Conservation (phyloP, 2,113 vertebrate genomes). For the Nestor notabilis region DNA sequence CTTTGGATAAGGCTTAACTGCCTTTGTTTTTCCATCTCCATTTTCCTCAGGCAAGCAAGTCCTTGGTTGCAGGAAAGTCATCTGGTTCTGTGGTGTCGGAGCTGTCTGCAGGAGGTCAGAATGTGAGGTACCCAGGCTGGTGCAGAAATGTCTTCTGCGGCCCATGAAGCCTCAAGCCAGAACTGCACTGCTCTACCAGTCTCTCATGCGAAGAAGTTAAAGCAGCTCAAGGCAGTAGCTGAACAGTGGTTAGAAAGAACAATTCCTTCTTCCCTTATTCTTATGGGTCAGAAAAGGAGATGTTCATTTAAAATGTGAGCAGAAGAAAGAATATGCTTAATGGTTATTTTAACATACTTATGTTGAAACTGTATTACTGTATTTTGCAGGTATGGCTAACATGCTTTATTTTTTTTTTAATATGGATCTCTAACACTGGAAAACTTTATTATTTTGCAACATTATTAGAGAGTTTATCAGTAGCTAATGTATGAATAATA, state of each 20-base stretch:
- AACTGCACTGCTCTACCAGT: background rate
- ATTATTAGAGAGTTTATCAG: background rate
- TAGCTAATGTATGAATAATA: background rate
- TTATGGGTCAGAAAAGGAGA: background rate
- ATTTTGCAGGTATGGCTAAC: background rate
- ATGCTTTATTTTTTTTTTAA: background rate
- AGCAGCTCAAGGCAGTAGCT: background rate
- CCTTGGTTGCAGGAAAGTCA: background rate
- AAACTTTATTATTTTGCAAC: background rate
- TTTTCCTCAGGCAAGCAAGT: background rate
- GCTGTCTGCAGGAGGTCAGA: background rate
- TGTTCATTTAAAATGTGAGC: background rate
- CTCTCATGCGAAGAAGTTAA: background rate
- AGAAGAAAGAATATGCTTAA: background rate
- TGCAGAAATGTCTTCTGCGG: background rate
- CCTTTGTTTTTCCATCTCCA: background rate
- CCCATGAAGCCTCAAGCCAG: background rate
- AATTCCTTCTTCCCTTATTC: background rate
- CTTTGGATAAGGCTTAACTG: background rate
- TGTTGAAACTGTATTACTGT: accelerated
- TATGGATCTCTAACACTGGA: background rate
- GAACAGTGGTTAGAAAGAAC: background rate
- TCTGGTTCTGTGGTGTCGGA: background rate
- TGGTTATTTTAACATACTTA: background rate
- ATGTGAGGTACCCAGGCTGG: background rate